Evolutionary conservation across 2,888 invertebrate species (phyloP).

Genomic region (Drosophila colorata): DNA sequence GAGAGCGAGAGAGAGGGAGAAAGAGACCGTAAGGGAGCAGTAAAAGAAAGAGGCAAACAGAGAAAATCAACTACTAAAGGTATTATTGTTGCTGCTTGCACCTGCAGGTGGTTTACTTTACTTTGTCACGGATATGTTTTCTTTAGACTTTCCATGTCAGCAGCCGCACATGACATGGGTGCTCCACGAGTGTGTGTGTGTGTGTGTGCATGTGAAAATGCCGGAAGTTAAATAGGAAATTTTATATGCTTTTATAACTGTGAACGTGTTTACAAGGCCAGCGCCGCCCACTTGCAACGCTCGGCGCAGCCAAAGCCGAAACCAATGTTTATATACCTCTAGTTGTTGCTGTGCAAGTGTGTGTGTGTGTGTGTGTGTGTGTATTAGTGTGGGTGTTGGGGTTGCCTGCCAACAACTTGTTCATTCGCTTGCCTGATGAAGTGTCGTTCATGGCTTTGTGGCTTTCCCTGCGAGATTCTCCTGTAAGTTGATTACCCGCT

Average conservation of each 20-base stretch:
- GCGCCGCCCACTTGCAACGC: constrained; percentile 15
- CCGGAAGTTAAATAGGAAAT: constrained; percentile 81
- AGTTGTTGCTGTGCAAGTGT: constrained; percentile 8
- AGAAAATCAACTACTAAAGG: constrained; percentile 46
- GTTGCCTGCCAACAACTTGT: constrained; percentile 67
- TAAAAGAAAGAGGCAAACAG: background rate
- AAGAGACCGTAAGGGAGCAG: too few relatives aligned
- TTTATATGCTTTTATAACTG: constrained; percentile 81
- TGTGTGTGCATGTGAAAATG: constrained; percentile 49
- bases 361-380: background rate
- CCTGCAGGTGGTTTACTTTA: constrained; percentile 72
- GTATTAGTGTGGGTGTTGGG: constrained; percentile 1
- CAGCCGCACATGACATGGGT: constrained; percentile 35
- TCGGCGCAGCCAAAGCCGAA: constrained; percentile 27
- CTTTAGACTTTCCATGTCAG: constrained; percentile 69
- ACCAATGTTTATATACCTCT: constrained; percentile 18
- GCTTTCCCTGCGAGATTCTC: constrained; percentile 47
- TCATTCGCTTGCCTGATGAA: constrained; percentile 61
- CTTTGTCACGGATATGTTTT: constrained; percentile 81
- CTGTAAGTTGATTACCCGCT: constrained; percentile 21
- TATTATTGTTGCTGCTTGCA: constrained; percentile 72
- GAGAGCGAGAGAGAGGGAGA: background rate
- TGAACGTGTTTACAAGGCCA: constrained; percentile 73
- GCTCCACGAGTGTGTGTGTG: constrained; percentile 11
- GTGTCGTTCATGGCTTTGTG: constrained; percentile 58